These are phyloP conservation scores for Lithophane semibrunnea DNA, from an alignment of 2,888 invertebrate genomes.

Conservation along the genomic window DNA sequence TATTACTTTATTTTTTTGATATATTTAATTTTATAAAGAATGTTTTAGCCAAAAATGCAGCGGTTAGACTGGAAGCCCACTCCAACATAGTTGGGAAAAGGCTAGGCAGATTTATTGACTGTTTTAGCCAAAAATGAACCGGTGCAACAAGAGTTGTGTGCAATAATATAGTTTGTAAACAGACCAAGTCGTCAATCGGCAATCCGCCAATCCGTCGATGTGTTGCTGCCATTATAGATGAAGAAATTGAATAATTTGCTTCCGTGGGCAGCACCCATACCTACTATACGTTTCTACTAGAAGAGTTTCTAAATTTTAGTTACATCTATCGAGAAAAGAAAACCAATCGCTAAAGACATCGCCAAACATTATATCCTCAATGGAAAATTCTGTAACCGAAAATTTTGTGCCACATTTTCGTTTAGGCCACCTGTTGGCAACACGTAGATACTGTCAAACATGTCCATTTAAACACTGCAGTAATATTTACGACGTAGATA, in stretches of 20 bases:
- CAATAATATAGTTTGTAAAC: not conserved
- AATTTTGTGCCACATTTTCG: conserved; percentile 17
- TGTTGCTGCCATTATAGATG: not conserved
- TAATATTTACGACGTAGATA: conserved; percentile 53
- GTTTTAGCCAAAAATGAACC: too few species aligned
- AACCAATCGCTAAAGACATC: not conserved
- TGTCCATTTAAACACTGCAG: conserved; percentile 30
- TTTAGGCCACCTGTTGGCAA: conserved; percentile 15
- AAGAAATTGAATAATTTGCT: not conserved
- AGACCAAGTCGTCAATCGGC: not conserved
- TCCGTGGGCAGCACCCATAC: not conserved
- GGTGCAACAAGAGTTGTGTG: too few species aligned
- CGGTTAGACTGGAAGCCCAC: too few species aligned
- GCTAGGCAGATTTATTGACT: too few species aligned
- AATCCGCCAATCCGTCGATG: not conserved
- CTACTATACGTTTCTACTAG: not conserved
- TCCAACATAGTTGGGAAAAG: too few species aligned
- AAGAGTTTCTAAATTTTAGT: not conserved
- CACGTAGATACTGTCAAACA: conserved; percentile 40
- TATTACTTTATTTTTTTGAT: too few species aligned
- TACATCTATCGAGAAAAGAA: not conserved
- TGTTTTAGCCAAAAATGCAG: too few species aligned
- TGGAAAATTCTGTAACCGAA: conserved; percentile 46
- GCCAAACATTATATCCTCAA: conserved; percentile 7
- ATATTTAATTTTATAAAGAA: too few species aligned